Evolutionary conservation across 2,797 vertebrate genomes (phyloP).

Genomic region (Ibycter americanus): DNA sequence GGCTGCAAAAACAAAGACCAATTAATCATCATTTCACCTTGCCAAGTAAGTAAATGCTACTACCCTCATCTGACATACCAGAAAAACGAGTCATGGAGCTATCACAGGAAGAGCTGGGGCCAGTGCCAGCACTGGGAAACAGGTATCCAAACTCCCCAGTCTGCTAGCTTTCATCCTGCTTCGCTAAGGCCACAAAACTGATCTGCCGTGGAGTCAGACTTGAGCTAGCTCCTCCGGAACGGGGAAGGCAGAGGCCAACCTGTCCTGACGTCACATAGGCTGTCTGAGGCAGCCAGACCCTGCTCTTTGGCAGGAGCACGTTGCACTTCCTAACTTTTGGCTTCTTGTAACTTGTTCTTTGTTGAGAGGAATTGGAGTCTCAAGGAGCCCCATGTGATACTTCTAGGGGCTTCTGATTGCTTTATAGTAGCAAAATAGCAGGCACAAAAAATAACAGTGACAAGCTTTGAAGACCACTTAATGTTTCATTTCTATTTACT

Average conservation of each 20-base stretch:
- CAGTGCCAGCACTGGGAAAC: not conserved
- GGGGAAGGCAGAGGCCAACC: not conserved
- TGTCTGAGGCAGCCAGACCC: not conserved
- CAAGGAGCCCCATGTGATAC: not conserved
- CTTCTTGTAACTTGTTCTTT: not conserved
- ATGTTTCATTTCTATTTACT: not conserved
- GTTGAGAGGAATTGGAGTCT: not conserved
- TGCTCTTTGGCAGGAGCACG: not conserved
- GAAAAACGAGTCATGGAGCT: not conserved
- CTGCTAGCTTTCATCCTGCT: not conserved
- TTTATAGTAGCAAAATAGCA: not conserved
- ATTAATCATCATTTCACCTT: constrained; percentile 17
- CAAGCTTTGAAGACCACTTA: not conserved
- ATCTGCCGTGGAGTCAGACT: not conserved
- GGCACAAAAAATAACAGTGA: not conserved
- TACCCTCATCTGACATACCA: not conserved
- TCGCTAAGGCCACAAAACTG: not conserved
- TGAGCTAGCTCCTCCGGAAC: not conserved
- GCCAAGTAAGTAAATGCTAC: not conserved
- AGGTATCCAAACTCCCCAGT: not conserved
- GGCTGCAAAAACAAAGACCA: not conserved
- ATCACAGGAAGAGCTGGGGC: not conserved
- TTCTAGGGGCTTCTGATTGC: not conserved
- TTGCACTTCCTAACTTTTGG: not conserved
- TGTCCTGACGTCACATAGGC: not conserved